Conservation (phyloP, 2,113 vertebrate genomes). For the Myotis lucifugus region DNA sequence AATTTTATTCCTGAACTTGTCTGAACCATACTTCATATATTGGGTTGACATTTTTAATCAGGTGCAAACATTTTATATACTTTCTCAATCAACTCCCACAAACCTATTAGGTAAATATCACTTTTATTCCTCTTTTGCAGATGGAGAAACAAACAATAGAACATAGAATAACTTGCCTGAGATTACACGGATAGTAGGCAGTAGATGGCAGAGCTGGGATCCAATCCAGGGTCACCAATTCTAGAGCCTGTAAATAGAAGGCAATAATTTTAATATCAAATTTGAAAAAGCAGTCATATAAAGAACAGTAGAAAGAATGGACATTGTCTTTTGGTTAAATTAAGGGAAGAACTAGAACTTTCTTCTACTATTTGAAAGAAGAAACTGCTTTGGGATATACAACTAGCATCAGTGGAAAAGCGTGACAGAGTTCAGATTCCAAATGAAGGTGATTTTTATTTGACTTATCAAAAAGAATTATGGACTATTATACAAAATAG, state of each 20-base stretch:
- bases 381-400: neutral
- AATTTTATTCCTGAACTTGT: neutral
- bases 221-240: neutral
- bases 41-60: neutral
- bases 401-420: neutral
- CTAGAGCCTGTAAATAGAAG: neutral
- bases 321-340: neutral
- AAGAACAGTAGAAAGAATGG: neutral
- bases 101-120: neutral
- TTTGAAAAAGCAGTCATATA: neutral
- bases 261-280: neutral
- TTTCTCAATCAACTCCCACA: neutral
- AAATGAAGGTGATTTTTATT: neutral
- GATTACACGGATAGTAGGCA: neutral
- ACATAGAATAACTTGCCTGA: neutral
- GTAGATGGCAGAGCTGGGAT: neutral
- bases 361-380: neutral
- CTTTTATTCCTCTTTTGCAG: neutral
- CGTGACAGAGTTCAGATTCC: neutral
- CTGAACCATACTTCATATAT: neutral
- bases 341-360: neutral
- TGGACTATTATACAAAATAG: neutral
- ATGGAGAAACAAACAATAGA: neutral
- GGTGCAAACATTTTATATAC: neutral
- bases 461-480: neutral